Evolutionary conservation across 2,888 invertebrate genomes (phyloP).

Genomic region (Pecten maximus): DNA sequence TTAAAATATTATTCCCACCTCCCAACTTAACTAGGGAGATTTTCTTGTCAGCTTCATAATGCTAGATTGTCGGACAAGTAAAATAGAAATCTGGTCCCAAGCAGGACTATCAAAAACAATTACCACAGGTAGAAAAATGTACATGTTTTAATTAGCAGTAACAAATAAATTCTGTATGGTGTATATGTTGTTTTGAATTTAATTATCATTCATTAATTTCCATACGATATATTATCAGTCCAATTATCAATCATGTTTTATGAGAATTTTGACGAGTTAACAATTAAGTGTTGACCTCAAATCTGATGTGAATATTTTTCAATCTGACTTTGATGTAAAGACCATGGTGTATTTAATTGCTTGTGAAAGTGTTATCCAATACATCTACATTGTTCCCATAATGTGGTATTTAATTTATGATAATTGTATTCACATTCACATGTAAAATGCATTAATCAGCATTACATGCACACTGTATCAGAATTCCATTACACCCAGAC

Average conservation of each 20-base stretch:
- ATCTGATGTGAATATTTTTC: not conserved
- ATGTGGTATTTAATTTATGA: not conserved
- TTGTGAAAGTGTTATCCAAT: not conserved
- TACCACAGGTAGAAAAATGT: not conserved
- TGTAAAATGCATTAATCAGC: not conserved
- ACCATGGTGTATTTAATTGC: not conserved
- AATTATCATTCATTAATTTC: not conserved
- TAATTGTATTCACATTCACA: slow-evolving; percentile 11
- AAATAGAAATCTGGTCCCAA: no score
- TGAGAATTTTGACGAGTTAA: not conserved
- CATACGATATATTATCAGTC: not conserved
- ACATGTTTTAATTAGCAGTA: not conserved
- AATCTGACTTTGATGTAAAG: not conserved
- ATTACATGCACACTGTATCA: not conserved
- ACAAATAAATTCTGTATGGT: not conserved
- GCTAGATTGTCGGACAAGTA: no score
- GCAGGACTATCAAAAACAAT: not conserved
- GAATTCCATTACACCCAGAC: not conserved
- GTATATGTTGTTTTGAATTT: slow-evolving; percentile 6
- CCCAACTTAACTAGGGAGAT: not conserved
- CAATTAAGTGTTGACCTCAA: not conserved
- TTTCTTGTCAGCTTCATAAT: not conserved
- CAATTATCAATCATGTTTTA: slow-evolving; percentile 27
- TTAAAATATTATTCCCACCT: not conserved
- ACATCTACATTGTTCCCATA: not conserved